Percentiles rank a stretch among this genome's conserved stretches.
Conservation (phyloP, 2,888 invertebrate species). For the Odontocolon sp. region DNA sequence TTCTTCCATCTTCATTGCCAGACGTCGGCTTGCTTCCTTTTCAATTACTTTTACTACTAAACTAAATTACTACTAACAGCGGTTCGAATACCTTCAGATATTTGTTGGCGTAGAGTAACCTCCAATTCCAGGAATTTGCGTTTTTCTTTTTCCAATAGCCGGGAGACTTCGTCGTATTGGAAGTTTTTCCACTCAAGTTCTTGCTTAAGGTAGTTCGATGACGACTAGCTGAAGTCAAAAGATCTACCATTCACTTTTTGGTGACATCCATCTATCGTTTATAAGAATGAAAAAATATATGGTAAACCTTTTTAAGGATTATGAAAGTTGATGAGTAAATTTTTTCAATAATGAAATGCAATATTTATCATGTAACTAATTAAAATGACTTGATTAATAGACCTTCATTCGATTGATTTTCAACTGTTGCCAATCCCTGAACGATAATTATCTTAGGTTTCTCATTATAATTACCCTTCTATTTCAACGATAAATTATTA, state of each 20-base stretch:
- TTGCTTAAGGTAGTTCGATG: neutral
- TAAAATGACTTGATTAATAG: neutral
- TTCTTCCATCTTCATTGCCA: too few relatives aligned
- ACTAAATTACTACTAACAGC: too few relatives aligned
- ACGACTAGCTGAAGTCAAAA: neutral
- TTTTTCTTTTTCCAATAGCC: too few relatives aligned
- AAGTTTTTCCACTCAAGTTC: too few relatives aligned
- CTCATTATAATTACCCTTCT: neutral
- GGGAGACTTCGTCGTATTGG: too few relatives aligned
- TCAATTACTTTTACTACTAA: too few relatives aligned
- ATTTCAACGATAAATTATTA: neutral
- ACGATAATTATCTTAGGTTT: neutral
- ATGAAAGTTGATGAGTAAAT: neutral
- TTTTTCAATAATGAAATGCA: neutral
- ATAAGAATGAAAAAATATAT: neutral
- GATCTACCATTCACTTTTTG: neutral
- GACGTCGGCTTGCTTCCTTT: too few relatives aligned
- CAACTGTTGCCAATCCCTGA: neutral
- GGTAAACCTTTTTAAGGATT: neutral
- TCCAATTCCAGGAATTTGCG: too few relatives aligned
- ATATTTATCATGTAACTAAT: neutral
- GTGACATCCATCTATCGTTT: neutral
- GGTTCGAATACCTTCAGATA: too few relatives aligned
- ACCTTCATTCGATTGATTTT: neutral
- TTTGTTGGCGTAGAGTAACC: too few relatives aligned